phyloP scores from a whole-genome alignment of 2,113 vertebrate genomes.

The Oryzias javanicus region DNA sequence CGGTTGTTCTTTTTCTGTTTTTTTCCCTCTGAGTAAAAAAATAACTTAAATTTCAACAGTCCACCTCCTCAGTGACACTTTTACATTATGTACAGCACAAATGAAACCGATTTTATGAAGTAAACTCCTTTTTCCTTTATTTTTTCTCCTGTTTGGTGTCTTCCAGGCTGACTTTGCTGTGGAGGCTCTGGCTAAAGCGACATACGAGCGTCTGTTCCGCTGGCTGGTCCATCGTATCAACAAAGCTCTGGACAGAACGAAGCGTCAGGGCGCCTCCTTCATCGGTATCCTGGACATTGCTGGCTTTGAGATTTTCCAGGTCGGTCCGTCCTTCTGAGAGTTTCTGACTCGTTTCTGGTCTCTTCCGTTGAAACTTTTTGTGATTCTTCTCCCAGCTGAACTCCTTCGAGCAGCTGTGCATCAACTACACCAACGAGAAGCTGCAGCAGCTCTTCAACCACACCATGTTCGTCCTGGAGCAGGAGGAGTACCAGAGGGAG shows the following conservation, averaged over 20 bases:
- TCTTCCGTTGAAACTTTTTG: background rate
- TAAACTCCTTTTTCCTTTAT: background rate
- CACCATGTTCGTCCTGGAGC: constrained; percentile 98
- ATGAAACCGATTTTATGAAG: too few relatives aligned
- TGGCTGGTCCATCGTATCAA: constrained; percentile 98
- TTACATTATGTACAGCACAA: too few relatives aligned
- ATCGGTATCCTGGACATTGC: constrained; percentile 98
- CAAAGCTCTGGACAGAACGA: constrained; percentile 95
- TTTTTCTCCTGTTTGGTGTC: background rate
- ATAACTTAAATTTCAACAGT: too few relatives aligned
- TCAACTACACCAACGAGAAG: constrained; percentile 99
- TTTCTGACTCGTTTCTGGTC: background rate
- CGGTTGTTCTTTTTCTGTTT: too few relatives aligned
- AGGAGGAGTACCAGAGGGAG: constrained; percentile 97
- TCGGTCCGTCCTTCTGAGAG: constrained; percentile 38
- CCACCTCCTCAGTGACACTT: too few relatives aligned
- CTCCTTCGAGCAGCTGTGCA: constrained; percentile 97
- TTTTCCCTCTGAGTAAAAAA: too few relatives aligned
- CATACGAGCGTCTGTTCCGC: constrained; percentile 96
- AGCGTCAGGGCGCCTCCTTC: constrained; percentile 95
- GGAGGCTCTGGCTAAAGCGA: constrained; percentile 95
- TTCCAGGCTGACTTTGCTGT: constrained; percentile 94
- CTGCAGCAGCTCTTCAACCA: constrained; percentile 99
- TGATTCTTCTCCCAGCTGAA: constrained; percentile 81
- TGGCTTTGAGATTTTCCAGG: constrained; percentile 98